Base-by-base conservation (phyloP, 2,797 vertebrate species). In the Taenioides sp. region DNA sequence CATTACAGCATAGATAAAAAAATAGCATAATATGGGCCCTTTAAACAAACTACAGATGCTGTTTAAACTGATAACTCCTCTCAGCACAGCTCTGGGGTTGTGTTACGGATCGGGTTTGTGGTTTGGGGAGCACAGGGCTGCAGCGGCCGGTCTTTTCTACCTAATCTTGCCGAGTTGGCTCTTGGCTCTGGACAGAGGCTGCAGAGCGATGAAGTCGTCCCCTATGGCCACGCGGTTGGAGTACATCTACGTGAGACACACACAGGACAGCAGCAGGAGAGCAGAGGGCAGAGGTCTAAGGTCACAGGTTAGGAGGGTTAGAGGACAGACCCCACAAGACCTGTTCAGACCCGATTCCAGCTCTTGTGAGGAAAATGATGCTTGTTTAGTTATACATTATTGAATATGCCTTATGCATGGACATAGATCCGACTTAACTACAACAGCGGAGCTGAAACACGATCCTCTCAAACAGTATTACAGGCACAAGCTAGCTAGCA, bases 121-220 rank as follows among this genome's bases (percentile, higher is more conserved):
- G 20, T 54, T 5, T 12, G 14, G 57, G 22, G 57, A 16, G 23
- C 23, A 58, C 57, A 27, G 59, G 59, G 18, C 16, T 80, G 76
- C 76, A 72, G 66, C 60, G 22, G 72, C 80, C 86, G 60, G 82
- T 82, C 95, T 95, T 94, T 94, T 97, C 97, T 98, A 99, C 98
- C 98, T 99, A 99, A 99, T 96, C 95, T 93, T 99, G 95, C 96
- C 96, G 95, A 98, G 97, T 94, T 98, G 98, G 95, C 93, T 97
- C 96, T 97, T 98, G 94, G 97, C 97, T 96, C 96, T 96, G 93
- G 98, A 96, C 89, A 99, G 94, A 91, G 97, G 98, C 95, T 99
- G 97, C 94, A 99, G 96, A 92, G 97, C 97, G 95, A 99, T 99
- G 96, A 97, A 98, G 94, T 98, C 96, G 87, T 98, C 97, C 94